Evolutionary conservation across 2,113 vertebrate genomes (phyloP).

Genomic region (Chionis minor): DNA sequence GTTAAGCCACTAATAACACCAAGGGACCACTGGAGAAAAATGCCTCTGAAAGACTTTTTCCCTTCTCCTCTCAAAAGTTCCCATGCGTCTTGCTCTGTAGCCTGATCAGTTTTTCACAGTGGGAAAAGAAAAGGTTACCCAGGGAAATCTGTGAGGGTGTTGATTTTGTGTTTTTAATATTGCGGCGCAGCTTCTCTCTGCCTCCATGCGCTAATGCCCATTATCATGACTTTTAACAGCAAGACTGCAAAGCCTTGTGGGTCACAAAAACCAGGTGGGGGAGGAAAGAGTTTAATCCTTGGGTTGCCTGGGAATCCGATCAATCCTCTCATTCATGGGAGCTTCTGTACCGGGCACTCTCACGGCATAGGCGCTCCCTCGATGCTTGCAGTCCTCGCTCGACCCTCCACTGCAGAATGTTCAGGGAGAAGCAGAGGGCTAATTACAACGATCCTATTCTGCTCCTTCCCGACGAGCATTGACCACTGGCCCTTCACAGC

Average conservation of each 20-base stretch:
- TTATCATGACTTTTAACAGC: accelerated
- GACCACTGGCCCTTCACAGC: background rate
- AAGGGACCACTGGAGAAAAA: background rate
- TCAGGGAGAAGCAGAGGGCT: background rate
- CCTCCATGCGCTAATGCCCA: background rate
- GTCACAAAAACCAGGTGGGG: background rate
- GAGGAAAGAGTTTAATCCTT: background rate
- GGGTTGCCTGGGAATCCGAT: background rate
- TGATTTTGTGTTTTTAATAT: background rate
- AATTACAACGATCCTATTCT: background rate
- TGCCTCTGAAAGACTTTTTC: background rate
- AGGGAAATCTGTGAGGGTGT: background rate
- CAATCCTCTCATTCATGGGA: background rate
- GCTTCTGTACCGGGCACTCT: background rate
- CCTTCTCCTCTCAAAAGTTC: background rate
- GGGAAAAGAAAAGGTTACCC: background rate
- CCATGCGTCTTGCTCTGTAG: background rate
- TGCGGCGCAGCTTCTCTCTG: background rate
- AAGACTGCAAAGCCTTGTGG: background rate
- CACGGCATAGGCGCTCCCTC: background rate
- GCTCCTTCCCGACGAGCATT: accelerated
- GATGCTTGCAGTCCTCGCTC: background rate
- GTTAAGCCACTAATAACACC: accelerated
- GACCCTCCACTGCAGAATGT: accelerated
- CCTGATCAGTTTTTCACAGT: background rate